These are phyloP conservation scores for Chlorospingus semifuscus DNA, from an alignment of 2,797 vertebrate species.

Conservation along the genomic window DNA sequence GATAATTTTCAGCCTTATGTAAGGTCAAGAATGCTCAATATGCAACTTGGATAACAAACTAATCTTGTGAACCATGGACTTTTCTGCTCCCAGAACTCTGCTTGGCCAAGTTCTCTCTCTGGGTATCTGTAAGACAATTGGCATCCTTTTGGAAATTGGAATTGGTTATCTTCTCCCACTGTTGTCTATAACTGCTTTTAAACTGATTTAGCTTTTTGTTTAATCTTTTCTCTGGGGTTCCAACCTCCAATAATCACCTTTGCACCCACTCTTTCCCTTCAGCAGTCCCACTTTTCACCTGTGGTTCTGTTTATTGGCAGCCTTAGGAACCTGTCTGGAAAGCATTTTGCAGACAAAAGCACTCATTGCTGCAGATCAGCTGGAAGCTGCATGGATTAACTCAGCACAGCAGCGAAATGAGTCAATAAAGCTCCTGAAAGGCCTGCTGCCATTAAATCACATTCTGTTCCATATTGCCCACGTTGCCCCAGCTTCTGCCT, in stretches of 20 bases:
- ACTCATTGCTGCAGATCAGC: background rate
- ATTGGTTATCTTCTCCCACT: background rate
- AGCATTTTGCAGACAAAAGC: background rate
- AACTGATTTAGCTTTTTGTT: background rate
- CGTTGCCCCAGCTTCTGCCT: background rate
- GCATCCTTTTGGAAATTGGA: background rate
- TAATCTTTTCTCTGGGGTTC: background rate
- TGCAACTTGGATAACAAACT: background rate
- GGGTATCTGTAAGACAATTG: background rate
- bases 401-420: background rate
- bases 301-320: background rate
- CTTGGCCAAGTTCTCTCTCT: fast-evolving
- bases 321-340: background rate
- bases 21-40: background rate
- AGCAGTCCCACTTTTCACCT: background rate
- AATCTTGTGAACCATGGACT: background rate
- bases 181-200: background rate
- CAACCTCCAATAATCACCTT: background rate
- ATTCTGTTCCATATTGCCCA: background rate
- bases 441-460: background rate
- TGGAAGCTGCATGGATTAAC: background rate
- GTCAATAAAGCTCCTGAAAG: background rate
- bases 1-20: background rate
- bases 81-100: background rate
- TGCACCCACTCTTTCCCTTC: background rate